Conservation (phyloP, 1,140 invertebrate genomes). For the Elysia chlorotica region DNA sequence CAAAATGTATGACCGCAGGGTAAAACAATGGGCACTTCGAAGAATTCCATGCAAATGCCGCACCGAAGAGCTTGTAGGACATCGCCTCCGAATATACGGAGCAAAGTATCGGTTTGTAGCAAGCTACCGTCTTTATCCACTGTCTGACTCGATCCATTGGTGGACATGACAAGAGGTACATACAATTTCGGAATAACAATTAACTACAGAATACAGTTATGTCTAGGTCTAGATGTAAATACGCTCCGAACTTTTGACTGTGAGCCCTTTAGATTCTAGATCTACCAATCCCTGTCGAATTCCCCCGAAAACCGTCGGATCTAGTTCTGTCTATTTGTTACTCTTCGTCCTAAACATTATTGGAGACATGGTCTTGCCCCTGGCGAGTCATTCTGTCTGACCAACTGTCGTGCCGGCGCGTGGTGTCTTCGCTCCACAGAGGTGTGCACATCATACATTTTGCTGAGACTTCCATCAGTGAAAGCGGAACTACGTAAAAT, state of each 20-base stretch:
- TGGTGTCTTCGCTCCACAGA: neutral
- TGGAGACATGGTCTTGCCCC: conserved; percentile 3
- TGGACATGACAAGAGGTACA: conserved; percentile 7
- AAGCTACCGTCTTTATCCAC: conserved; percentile 10
- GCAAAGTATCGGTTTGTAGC: conserved; percentile 22
- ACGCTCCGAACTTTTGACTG: too few species aligned
- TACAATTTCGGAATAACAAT: neutral
- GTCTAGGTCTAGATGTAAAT: too few species aligned
- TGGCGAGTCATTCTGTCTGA: conserved; percentile 1
- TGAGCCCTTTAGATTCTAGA: too few species aligned
- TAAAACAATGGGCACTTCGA: conserved; percentile 31
- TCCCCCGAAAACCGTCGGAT: too few species aligned
- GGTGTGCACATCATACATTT: conserved; percentile 15
- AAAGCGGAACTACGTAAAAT: conserved; percentile 5
- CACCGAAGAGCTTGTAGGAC: conserved; percentile 28
- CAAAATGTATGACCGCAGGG: conserved; percentile 33
- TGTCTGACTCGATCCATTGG: neutral
- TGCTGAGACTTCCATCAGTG: conserved; percentile 18
- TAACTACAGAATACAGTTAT: too few species aligned
- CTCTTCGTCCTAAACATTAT: neutral
- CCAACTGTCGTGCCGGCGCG: neutral
- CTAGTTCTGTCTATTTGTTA: too few species aligned
- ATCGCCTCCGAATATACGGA: conserved; percentile 26
- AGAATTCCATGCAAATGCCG: conserved; percentile 33
- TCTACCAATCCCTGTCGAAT: too few species aligned